Base-by-base conservation (phyloP, 2,113 vertebrate species). In the Tupaia tana region DNA sequence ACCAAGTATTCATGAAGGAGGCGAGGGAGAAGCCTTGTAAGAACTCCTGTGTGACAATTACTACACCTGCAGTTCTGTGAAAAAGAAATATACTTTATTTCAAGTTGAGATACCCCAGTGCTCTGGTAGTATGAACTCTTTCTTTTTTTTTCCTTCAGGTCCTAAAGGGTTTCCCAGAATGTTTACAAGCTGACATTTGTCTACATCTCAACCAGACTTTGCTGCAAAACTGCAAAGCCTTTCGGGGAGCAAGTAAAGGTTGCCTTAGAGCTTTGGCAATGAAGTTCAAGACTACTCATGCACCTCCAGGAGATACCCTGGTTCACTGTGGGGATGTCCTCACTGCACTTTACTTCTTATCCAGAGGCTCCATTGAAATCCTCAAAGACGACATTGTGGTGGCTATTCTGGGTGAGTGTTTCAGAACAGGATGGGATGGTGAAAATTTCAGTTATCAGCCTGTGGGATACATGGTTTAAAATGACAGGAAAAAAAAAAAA, bases 171-270 rank as follows among this genome's bases (percentile, higher is more conserved):
- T 99, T 99, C 97, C 99, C 99, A 93, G 99, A 99, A 98, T 99
- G 99, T 98, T 99, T 99, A 96, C 99, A 99, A 98, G 99, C 99
- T 94, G 99, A 99, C 96, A 99, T 99, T 97, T 99, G 99, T 96
- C 99, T 99, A 80, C 99, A 99, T 95, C 99, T 99, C 96, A 99
- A 99, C 97, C 98, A 97, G 90, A 99, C 98, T 86, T 99, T 99
- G 90, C 99, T 99, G 93, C 98, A 99, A 96, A 98, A 99, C 97
- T 99, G 99, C 98, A 99, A 99, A 98, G 99, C 99, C 18, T 99
- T 99, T 98, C 97, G 97, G 27, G 99, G 99, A 10, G 99, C 99
- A 92, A 99, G 99, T 96, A 99, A 99, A 98, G 99, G 99, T 96
- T 99, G 99, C 97, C 99, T 99, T 95, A 98, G 99, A 97, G 99